Percentiles rank a stretch among this genome's conserved stretches.
Evolutionary conservation across 35 echinoderm and acorn worm genomes (phyloP).

Genomic region (Anneissia japonica): DNA sequence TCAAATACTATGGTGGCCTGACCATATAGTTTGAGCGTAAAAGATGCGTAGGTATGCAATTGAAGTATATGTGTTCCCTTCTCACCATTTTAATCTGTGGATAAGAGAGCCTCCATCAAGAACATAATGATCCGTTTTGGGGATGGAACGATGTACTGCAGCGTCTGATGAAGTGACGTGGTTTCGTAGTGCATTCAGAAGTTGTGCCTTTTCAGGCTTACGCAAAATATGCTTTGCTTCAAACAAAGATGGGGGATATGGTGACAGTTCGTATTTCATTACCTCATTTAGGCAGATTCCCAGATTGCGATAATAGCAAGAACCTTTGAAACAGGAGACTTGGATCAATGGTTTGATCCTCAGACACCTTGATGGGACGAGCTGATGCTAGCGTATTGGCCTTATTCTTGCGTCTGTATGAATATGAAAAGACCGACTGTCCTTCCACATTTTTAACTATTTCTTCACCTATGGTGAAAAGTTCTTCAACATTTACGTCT

Average conservation of each 20-base stretch:
- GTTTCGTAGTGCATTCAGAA: background rate
- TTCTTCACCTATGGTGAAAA: constrained; percentile 9
- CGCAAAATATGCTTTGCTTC: constrained; percentile 20
- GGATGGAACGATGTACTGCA: too few relatives aligned
- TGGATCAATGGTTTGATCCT: constrained; percentile 37
- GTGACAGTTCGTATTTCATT: constrained; percentile 29
- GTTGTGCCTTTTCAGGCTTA: constrained; percentile 35
- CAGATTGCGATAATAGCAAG: constrained; percentile 21
- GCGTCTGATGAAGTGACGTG: too few relatives aligned
- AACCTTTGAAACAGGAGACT: constrained; percentile 37
- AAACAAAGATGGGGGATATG: constrained; percentile 25
- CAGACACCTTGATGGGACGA: constrained; percentile 1
- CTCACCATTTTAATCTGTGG: background rate
- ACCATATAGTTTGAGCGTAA: too few relatives aligned
- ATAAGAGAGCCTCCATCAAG: background rate
- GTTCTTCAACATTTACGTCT: constrained; percentile 49
- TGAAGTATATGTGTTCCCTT: background rate
- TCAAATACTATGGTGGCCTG: too few relatives aligned
- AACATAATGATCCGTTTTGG: background rate
- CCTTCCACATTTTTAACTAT: constrained; percentile 33
- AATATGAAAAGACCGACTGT: constrained; percentile 7
- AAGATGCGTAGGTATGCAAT: too few relatives aligned
- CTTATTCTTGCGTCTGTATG: constrained; percentile 20
- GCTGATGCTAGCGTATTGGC: constrained; percentile 19
- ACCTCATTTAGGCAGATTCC: constrained; percentile 29